phyloP scores from a whole-genome alignment of 2,113 vertebrate genomes.

The Aythya baeri region DNA sequence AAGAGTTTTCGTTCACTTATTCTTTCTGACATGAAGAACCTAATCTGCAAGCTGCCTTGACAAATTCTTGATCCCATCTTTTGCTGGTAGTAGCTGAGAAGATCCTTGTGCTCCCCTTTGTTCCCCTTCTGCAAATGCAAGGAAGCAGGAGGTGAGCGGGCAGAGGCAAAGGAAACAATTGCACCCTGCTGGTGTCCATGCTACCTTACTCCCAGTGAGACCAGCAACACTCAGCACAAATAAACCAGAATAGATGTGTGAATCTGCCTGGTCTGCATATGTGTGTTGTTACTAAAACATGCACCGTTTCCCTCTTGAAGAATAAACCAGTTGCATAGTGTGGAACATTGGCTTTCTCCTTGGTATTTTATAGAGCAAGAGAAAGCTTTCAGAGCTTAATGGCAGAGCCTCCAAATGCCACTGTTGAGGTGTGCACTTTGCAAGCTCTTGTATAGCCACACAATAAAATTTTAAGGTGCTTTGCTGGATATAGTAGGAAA shows the following conservation, averaged over 20 bases:
- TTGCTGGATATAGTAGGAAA: background rate
- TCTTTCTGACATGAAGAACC: background rate
- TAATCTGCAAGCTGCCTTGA: background rate
- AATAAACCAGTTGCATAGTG: background rate
- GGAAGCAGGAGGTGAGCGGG: background rate
- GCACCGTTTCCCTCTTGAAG: background rate
- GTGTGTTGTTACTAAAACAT: background rate
- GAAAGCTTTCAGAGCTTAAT: background rate
- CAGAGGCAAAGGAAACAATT: background rate
- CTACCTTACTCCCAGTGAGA: background rate
- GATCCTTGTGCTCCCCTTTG: background rate
- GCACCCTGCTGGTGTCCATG: background rate
- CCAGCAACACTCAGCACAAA: background rate
- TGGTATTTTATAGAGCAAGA: background rate
- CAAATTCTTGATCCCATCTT: background rate
- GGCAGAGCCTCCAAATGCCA: background rate
- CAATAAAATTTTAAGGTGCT: background rate
- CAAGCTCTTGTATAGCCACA: background rate
- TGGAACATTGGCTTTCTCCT: background rate
- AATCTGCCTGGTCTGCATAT: background rate
- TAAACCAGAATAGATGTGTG: background rate
- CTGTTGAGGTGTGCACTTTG: background rate
- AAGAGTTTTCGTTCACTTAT: background rate
- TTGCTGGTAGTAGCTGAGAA: background rate
- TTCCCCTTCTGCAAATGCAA: background rate